Base-by-base conservation (phyloP, 2,113 vertebrate genomes). In the Saimiri boliviensis region DNA sequence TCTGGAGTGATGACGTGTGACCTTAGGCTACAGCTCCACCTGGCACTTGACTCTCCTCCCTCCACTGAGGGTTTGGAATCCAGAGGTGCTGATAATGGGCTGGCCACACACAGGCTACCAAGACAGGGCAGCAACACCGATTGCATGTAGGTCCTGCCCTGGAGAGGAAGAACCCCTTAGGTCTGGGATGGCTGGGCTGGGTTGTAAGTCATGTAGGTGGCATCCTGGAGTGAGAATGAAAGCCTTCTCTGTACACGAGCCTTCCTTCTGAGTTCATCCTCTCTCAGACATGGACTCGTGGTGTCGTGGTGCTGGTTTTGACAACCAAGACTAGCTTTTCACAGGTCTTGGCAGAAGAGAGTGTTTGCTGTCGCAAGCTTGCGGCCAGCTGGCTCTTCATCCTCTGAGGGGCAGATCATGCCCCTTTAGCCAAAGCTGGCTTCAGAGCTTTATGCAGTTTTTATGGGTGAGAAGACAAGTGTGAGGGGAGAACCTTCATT, bases 161-260 rank as follows among this genome's bases (percentile, higher is more conserved):
- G 3, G 47, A 58, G 37, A 60, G 68, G n/a, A 58, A 32, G n/a
- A 30, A n/a, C 1, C 3, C 4, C 71, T 54, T 45, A 12, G 37
- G 52, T 19, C 42, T 20, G 14, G 20, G 32, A n/a, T 5, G 4
- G 70, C 84, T 8, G 1, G 12, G 52, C 5, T 27, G 47, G 0
- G 8, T 37, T 47, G 30, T 2, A 13, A 14, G 25, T 3, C 13
- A 30, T 2, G 1, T 2, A 25, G 37, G n/a, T 0, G 12, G 45
- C 0, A 35, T 45, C 6, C 0, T 30, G 3, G 42, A 0, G 19
- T 11, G 27, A 82, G 82, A n/a, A 66, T 0, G 60, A 5, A 20
- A 25, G 42, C 6, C 30, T 68, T 45, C 73, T n/a, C 6, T 49
- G 63, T 14, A 8, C 0, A 8, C 0, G 1, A 60, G 42, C 14